Percentiles rank a stretch among this genome's conserved stretches.
Evolutionary conservation across 2,888 invertebrate genomes (phyloP).

Genomic region (Rotaria macrura): DNA sequence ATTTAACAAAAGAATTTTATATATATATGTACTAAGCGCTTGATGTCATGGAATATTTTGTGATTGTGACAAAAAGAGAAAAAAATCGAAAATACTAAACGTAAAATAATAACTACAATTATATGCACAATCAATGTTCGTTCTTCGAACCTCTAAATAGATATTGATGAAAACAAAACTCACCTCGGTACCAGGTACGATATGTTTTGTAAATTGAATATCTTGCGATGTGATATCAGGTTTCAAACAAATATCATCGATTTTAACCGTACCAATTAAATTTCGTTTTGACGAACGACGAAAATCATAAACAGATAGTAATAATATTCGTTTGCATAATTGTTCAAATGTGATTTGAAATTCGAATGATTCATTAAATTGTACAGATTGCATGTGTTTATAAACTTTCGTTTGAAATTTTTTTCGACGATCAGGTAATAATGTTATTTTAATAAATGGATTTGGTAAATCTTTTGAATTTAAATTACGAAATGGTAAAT

Average conservation of each 20-base stretch:
- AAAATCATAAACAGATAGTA: constrained; percentile 66
- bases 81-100: too few species aligned
- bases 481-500: neutral
- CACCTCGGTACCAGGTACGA: constrained; percentile 26
- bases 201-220: constrained; percentile 22
- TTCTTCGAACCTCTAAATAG: too few species aligned
- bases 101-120: too few species aligned
- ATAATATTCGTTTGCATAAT: constrained; percentile 63
- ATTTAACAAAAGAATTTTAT: too few species aligned
- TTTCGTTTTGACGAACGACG: constrained; percentile 77
- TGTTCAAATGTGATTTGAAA: constrained; percentile 66
- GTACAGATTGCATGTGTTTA: constrained; percentile 67
- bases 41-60: too few species aligned
- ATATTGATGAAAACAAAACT: neutral
- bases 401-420: constrained; percentile 72
- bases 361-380: constrained; percentile 72
- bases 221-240: neutral
- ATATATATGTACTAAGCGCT: too few species aligned
- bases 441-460: constrained; percentile 73
- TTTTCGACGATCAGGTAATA: constrained; percentile 71
- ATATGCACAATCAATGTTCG: too few species aligned
- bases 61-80: too few species aligned
- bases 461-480: constrained; percentile 56
- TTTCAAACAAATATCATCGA: constrained; percentile 22
- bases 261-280: constrained; percentile 66